Evolutionary conservation across 2,797 vertebrate species (phyloP), one percentile per base, ranked within the genome.

Genomic region (Phyllotis vaccarum): DNA sequence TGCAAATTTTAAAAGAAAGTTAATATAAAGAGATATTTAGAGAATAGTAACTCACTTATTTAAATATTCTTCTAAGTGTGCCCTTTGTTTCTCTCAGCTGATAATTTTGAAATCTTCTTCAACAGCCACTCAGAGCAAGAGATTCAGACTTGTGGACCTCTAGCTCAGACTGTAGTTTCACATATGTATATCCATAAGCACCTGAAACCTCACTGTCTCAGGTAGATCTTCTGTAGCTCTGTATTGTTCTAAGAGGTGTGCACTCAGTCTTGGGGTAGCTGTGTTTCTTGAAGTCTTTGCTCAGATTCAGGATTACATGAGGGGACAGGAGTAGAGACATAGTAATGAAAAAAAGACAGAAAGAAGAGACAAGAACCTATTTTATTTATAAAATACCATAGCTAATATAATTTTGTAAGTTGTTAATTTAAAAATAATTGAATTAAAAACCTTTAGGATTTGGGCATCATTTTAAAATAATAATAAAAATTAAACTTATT

Each of bases 241-340:
- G 27, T 21, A 34, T 31, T 43, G 8, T 14, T 62, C 16, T 83
- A 58, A 62, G 37, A 29, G 16, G 14, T 64, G 21, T 83, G 37
- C 29, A 6, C 3, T 85, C 43, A 11, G 5, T 34, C 43, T 85
- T 3, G 11, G 6, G 2, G 5, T 34, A 64, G 19, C 81, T 49
- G 31, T 66, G 11, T 8, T 85, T 46, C 17, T 24, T 85, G 10
- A 66, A n/a, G 11, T 66, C 29, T 19, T 22, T 85, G 43, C 46
- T 49, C 11, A 49, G 49, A 49, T n/a, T 29, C 60, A 66, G 31
- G 31, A n/a, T 85, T n/a, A 34, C 27, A 10, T 6, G 49, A 29
- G 5, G n/a, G 34, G 0, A 1, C 1, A 52, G 24, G 21, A 1
- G 14, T 37, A 54, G 14, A 1, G 1, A 16, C 12, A 37, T 6